These are phyloP conservation scores for Tetramorium alpestre DNA, from an alignment of 1,140 invertebrate genomes.

Conservation along the genomic window DNA sequence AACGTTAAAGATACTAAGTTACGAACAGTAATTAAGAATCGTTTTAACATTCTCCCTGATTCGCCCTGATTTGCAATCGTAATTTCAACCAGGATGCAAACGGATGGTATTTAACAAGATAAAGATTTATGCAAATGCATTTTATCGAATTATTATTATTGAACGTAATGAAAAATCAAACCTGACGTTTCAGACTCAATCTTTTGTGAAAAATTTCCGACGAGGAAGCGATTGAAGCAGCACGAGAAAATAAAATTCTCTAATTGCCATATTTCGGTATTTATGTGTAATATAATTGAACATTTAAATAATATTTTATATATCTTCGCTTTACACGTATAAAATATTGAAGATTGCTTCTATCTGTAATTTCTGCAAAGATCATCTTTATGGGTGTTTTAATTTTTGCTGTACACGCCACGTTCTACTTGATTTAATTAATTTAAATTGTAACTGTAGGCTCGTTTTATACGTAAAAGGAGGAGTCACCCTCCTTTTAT, in stretches of 20 bases:
- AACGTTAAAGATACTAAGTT: background rate
- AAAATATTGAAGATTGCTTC: background rate
- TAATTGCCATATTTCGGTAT: background rate
- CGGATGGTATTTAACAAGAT: background rate
- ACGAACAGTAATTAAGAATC: background rate
- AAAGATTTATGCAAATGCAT: background rate
- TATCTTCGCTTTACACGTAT: background rate
- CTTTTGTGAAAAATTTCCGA: background rate
- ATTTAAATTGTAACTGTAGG: background rate
- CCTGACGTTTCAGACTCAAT: background rate
- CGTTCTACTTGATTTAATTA: constrained; percentile 3
- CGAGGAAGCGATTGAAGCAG: background rate
- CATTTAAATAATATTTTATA: background rate
- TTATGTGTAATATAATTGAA: background rate
- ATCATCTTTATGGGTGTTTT: background rate
- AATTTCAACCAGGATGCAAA: background rate
- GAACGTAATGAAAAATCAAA: background rate
- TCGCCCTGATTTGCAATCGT: background rate
- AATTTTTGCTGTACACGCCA: background rate
- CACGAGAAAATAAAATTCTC: background rate
- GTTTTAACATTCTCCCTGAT: background rate
- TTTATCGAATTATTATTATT: background rate
- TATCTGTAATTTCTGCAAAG: background rate
- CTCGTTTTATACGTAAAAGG: no score
- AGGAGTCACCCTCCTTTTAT: background rate